Conservation (phyloP, 2,113 vertebrate species). For the Arvicanthis niloticus region DNA sequence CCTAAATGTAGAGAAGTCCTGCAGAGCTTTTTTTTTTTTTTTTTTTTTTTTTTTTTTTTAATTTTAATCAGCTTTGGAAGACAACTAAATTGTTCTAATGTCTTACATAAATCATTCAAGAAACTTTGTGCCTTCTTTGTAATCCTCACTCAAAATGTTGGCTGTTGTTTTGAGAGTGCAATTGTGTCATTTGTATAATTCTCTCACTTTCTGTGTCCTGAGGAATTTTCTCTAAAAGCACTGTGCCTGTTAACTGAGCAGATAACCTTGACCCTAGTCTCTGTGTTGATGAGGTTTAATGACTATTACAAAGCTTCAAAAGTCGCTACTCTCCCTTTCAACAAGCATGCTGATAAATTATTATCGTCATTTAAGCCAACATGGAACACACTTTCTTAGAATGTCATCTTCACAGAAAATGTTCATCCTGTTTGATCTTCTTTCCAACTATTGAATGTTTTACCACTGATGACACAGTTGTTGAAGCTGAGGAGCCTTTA, state of each 20-base stretch:
- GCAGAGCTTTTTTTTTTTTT: background rate
- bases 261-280: background rate
- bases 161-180: background rate
- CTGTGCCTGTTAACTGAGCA: background rate
- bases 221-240: background rate
- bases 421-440: background rate
- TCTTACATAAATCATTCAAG: background rate
- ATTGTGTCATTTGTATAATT: background rate
- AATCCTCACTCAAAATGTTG: background rate
- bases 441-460: conserved; percentile 7
- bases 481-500: background rate
- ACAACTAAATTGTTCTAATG: background rate
- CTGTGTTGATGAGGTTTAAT: background rate
- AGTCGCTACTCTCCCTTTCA: background rate
- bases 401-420: background rate
- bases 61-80: background rate
- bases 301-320: background rate
- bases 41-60: background rate
- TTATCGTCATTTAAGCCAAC: background rate
- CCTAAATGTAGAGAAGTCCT: background rate
- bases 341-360: background rate
- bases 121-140: background rate
- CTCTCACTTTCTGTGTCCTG: background rate
- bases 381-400: background rate
- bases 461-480: background rate